Percentiles rank a stretch among this genome's conserved stretches.
Evolutionary conservation across 2,888 invertebrate genomes (phyloP).

Genomic region (Pollenia angustigena): DNA sequence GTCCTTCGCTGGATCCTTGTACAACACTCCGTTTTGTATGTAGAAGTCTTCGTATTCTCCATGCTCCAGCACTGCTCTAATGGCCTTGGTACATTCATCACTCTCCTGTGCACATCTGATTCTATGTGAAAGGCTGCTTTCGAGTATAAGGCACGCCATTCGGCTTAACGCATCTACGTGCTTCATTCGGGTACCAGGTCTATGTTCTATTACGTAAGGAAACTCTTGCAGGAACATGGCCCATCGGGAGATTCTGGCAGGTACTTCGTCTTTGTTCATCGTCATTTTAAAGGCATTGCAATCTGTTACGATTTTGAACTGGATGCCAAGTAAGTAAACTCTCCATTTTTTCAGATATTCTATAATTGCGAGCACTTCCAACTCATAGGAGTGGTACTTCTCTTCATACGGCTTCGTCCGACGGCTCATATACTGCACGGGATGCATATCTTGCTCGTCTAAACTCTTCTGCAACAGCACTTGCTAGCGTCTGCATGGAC

Average conservation of each 20-base stretch:
- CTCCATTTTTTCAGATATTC: constrained; percentile 79
- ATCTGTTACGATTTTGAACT: constrained; percentile 80
- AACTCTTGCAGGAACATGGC: constrained; percentile 74
- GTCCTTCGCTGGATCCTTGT: constrained; percentile 23
- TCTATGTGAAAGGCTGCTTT: constrained; percentile 39
- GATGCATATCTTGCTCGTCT: constrained; percentile 77
- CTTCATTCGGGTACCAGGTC: constrained; percentile 60
- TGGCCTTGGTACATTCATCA: constrained; percentile 51
- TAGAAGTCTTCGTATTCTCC: constrained; percentile 44
- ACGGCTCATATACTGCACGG: constrained; percentile 78
- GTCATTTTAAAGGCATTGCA: constrained; percentile 79
- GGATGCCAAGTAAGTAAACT: constrained; percentile 77
- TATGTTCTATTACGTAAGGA: constrained; percentile 72
- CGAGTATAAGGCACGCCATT: constrained; percentile 36
- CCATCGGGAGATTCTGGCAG: constrained; percentile 75
- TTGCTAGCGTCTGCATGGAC: constrained; percentile 73
- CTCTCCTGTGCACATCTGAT: constrained; percentile 31
- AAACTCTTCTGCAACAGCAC: constrained; percentile 66
- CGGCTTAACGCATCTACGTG: constrained; percentile 67
- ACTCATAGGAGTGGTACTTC: constrained; percentile 80
- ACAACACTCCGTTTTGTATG: constrained; percentile 59
- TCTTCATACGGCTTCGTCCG: constrained; percentile 77
- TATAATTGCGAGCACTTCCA: constrained; percentile 80
- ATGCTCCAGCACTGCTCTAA: constrained; percentile 39
- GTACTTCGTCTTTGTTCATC: constrained; percentile 77